Evolutionary conservation across 2,888 invertebrate genomes (phyloP).

Genomic region (Heteromurus nitidus): DNA sequence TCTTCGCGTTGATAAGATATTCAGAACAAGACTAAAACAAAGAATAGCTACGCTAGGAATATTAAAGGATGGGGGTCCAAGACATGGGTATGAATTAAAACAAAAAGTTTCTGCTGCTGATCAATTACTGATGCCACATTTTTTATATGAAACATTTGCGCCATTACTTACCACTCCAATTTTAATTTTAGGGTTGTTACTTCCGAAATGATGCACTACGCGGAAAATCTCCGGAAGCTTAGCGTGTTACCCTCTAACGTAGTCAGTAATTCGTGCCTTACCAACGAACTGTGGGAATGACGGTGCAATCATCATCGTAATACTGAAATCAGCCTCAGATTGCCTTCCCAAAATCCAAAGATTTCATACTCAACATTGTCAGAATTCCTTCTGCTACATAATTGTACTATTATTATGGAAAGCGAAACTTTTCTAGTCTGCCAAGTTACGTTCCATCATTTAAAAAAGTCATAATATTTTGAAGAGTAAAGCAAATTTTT

Average conservation of each 20-base stretch:
- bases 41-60: slow-evolving; percentile 91
- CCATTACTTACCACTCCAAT: background rate
- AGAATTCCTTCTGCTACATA: background rate
- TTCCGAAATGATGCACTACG: slow-evolving; percentile 92
- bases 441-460: slow-evolving; percentile 39
- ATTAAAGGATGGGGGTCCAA: slow-evolving; percentile 95
- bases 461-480: no score
- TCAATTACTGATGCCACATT: background rate
- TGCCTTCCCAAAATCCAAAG: no score
- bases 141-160: background rate
- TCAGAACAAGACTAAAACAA: slow-evolving; percentile 90
- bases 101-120: no score
- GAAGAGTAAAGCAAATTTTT: no score
- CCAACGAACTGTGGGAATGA: slow-evolving; percentile 73
- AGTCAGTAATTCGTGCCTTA: slow-evolving; percentile 72
- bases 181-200: slow-evolving; percentile 82
- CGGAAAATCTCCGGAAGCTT: slow-evolving; percentile 88
- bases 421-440: slow-evolving; percentile 45
- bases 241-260: slow-evolving; percentile 84
- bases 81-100: slow-evolving; percentile 90
- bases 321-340: no score
- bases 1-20: slow-evolving; percentile 86
- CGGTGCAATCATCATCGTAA: background rate
- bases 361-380: no score
- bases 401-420: background rate